Conservation (phyloP, 2,113 vertebrate genomes). For the Festucalex cinctus region DNA sequence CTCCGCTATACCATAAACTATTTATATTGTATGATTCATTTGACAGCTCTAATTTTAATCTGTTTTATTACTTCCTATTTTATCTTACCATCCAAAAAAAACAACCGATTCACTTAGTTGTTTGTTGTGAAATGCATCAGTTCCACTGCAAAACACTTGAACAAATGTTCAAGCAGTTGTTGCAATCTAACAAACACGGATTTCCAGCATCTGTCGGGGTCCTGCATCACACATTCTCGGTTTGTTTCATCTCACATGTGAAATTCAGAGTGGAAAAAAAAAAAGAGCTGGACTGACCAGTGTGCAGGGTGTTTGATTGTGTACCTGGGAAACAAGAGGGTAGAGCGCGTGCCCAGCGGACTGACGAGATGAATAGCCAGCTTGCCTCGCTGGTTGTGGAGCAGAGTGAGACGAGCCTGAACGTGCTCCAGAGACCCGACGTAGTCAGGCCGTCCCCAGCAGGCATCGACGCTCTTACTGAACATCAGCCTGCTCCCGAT, state of each 20-base stretch:
- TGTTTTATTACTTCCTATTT: too few species aligned
- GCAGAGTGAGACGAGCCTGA: slow-evolving; percentile 87
- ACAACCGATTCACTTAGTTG: too few species aligned
- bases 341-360: slow-evolving; percentile 91
- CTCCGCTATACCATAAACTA: too few species aligned
- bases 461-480: slow-evolving; percentile 81
- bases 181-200: too few species aligned
- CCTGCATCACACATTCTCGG: neutral
- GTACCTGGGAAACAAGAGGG: slow-evolving; percentile 88
- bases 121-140: too few species aligned
- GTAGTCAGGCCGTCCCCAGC: slow-evolving; percentile 81
- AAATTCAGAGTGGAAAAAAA: slow-evolving; percentile 3
- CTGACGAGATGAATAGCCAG: slow-evolving; percentile 91
- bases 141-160: too few species aligned
- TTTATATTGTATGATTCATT: too few species aligned
- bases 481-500: slow-evolving; percentile 87
- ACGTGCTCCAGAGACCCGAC: slow-evolving; percentile 87
- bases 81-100: neutral
- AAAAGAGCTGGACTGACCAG: neutral
- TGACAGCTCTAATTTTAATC: too few species aligned
- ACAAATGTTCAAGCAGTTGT: too few species aligned
- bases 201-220: neutral
- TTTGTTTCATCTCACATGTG: neutral
- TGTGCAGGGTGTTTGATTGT: slow-evolving; percentile 27
- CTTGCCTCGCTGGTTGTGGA: slow-evolving; percentile 91